Evolutionary conservation across 2,888 invertebrate genomes (phyloP), one percentile per base, ranked within the genome.

Genomic region (Coremacera marginata): DNA sequence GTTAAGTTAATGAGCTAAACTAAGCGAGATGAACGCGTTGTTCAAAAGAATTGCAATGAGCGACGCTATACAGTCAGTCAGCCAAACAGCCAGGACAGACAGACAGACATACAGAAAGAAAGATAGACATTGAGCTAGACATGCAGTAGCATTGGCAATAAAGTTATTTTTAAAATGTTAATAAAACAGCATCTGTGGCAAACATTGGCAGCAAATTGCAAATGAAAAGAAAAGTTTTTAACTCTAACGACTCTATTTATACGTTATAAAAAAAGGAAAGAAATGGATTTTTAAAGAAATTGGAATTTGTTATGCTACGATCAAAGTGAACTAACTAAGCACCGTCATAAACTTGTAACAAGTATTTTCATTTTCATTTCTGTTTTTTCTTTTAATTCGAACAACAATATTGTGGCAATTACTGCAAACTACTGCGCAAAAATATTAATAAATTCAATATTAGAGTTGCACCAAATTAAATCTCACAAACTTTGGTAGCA

Each of bases 1-100:
- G 51, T 76, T 51, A 51, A 70, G 70, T 63, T 70, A 76, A 76
- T 70, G 71, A 76, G 71, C 63, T 49, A 44, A 70, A 55, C 55
- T 55, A 55, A 60, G 71, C 67, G 74, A 34, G 52, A 52, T 68
- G 68, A 68, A 57, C 60, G 75, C 25, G 16, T 9, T 34, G n/a
- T 34, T 3, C 63, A 19, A 67, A 22, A 34, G 9, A 67, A 44
- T 67, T 68, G 68, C 51, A 19, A 67, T 37, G 37, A 16, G 4
- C 44, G 31, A 31, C 31, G 37, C 37, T 37, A 37, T 37, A 8
- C 7, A 37, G 37, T 37, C 1, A 37, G 37, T 37, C n/a, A n/a
- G n/a, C n/a, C n/a, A n/a, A n/a, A n/a, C 44, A 65, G 63, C n/a
- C 34, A 22, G 14, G 37, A 49, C 11, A 44, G 9, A 44, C 22